Base-by-base conservation (phyloP, 2,888 invertebrate species). In the Adelognathus sp. region DNA sequence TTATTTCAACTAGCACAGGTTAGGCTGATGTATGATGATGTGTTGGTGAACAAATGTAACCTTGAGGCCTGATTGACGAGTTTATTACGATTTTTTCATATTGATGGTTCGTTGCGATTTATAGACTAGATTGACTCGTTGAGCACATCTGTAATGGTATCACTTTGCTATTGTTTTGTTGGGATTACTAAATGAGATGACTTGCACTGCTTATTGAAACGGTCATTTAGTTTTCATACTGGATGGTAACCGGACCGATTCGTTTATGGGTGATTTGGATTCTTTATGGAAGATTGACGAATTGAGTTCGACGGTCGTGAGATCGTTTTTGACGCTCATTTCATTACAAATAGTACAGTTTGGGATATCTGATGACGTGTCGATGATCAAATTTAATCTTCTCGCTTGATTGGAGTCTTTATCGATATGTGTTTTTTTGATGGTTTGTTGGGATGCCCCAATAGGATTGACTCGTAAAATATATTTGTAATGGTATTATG, bases 171-270 rank as follows among this genome's bases (percentile, higher is more conserved):
- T n/a, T n/a, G n/a, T n/a, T n/a, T n/a, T n/a, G n/a, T n/a, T n/a
- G n/a, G n/a, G n/a, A n/a, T n/a, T n/a, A n/a, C n/a, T n/a, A n/a
- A n/a, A n/a, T n/a, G n/a, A n/a, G n/a, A n/a, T n/a, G n/a, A n/a
- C n/a, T n/a, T n/a, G 36, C 21, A 5, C 41, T 39, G n/a, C 29
- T 66, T 50, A 74, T 67, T 60, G 58, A 74, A 50, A 74, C 36
- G 56, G 58, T 60, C 58, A 36, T 50, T 74, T 67, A 52, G 9
- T 50, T 66, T 66, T 50, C 39, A 50, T 60, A 46, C 27, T 27
- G 54, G 41, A 61, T 61, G 41, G 71, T 72, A 61, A 72, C 67
- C 44, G 76, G 61, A 56, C 29, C 24, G 41, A 29, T 72, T 39
- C 56, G 44, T 39, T 66, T 71, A n/a, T 11, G 29, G 24, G 11